Evolutionary conservation across 2,888 invertebrate genomes (phyloP).

Genomic region (Trachelus tabidus): DNA sequence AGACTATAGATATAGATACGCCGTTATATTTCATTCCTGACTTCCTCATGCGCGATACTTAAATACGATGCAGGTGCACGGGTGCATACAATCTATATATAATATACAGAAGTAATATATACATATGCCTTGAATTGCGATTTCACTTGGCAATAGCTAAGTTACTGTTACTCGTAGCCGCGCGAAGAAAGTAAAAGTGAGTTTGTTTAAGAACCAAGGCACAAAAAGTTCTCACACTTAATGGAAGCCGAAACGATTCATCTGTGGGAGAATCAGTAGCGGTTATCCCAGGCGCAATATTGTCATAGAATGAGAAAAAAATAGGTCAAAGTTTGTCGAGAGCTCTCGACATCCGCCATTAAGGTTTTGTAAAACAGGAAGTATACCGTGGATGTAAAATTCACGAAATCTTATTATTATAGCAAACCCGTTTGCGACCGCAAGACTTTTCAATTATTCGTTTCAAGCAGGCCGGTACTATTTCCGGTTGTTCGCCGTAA

Average conservation of each 20-base stretch:
- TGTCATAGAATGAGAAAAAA: slow-evolving; percentile 15
- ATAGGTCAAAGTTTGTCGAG: slow-evolving; percentile 10
- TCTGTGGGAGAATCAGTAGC: slow-evolving; percentile 35
- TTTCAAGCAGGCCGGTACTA: not conserved
- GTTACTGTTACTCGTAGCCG: not conserved
- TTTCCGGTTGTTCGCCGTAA: not conserved
- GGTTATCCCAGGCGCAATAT: slow-evolving; percentile 33
- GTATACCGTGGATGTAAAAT: not conserved
- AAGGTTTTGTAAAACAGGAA: slow-evolving; percentile 35
- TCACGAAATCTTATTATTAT: not conserved
- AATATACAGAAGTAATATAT: not conserved
- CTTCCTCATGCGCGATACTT: not conserved
- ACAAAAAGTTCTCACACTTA: slow-evolving; percentile 40
- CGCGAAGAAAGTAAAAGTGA: slow-evolving; percentile 31
- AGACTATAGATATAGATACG: not conserved
- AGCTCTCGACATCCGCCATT: slow-evolving; percentile 11
- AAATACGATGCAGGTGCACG: not conserved
- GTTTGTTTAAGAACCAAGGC: slow-evolving; percentile 15
- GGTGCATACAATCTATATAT: not conserved
- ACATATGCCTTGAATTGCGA: slow-evolving; percentile 1
- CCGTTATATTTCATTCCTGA: not conserved
- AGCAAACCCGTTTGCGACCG: not conserved
- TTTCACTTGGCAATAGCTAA: not conserved
- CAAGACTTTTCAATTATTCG: not conserved
- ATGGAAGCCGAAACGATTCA: slow-evolving; percentile 19